Percentiles rank a stretch among this genome's conserved stretches.
Evolutionary conservation across 2,113 vertebrate species (phyloP).

Genomic region (Passer domesticus): DNA sequence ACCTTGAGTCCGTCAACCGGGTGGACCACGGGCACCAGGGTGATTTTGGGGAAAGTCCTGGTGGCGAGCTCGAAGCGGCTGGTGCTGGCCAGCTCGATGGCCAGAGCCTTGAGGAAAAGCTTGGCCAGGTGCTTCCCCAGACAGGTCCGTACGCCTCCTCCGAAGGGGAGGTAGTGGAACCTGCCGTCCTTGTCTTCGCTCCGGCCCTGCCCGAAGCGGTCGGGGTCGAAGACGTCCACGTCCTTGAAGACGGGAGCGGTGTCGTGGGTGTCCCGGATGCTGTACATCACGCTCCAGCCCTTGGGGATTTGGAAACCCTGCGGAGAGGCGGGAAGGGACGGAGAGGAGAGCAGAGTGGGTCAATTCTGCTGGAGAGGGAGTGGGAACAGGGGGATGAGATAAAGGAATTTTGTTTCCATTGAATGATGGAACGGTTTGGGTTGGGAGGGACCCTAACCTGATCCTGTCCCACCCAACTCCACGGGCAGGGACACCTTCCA

Average conservation of each 20-base stretch:
- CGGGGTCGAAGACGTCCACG: constrained; percentile 88
- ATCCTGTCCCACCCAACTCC: too few relatives aligned
- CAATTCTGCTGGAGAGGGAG: background rate
- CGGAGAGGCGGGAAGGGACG: background rate
- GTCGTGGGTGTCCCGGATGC: constrained; percentile 97
- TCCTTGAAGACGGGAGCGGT: constrained; percentile 93
- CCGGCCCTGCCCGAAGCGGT: constrained; percentile 91
- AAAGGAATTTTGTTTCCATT: fast-evolving
- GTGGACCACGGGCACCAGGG: constrained; percentile 92
- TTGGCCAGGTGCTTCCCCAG: constrained; percentile 96
- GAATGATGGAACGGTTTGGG: fast-evolving
- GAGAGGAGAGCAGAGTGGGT: background rate
- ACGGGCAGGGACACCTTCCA: background rate
- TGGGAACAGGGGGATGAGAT: fast-evolving
- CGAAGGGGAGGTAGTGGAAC: constrained; percentile 97
- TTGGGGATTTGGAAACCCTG: constrained; percentile 98
- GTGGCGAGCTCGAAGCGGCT: constrained; percentile 95
- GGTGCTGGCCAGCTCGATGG: constrained; percentile 91
- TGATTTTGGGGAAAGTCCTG: constrained; percentile 89
- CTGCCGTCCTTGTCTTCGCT: constrained; percentile 92
- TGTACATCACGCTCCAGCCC: constrained; percentile 99
- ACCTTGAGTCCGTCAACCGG: constrained; percentile 91
- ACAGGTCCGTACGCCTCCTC: constrained; percentile 92
- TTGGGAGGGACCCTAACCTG: background rate
- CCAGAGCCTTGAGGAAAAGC: constrained; percentile 91